Evolutionary conservation across 2,888 invertebrate genomes (phyloP), one percentile per base, ranked within the genome.

Genomic region (Hypsopygia costalis): DNA sequence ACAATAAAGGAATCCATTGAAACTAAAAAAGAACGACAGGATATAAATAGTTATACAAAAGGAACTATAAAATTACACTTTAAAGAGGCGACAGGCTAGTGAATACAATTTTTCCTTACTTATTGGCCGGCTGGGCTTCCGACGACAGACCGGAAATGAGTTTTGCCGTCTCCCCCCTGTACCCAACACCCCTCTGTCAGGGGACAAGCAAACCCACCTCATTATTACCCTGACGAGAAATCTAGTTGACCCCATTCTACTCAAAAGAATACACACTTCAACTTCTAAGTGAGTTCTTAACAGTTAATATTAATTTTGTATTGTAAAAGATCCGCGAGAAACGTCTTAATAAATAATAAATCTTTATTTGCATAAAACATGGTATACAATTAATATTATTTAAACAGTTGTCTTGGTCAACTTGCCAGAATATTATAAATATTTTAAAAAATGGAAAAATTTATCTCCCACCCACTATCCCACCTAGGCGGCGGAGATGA

Each of bases 81-180:
- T 70, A 60, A 74, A 72, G 63, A 59, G 55, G 62, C 53, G 54
- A 73, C 70, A 65, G 62, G 68, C 62, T 72, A 69, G 64, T 71
- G 71, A 78, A 77, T 73, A 73, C 59, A 69, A 71, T 76, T 81
- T 81, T 81, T 80, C 69, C 55, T 54, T 66, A 63, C 74, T 82
- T 79, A 85, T 81, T 83, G 82, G 75, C 69, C 69, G 69, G 65
- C 70, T 68, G 53, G 64, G 61, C 73, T 78, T 81, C 80, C 81
- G 78, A 56, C 72, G 71, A 62, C 75, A 63, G 65, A 61, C 72
- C 72, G 87, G 87, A 88, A 87, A 87, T 88, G 86, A 87, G 85
- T 80, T 85, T 76, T 66, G 52, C 75, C 65, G 52, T 66, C 63
- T 47, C 40, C 51, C 53, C 53, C 55, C 16, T 16, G 4, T 40